phyloP scores from a whole-genome alignment of 2,113 vertebrate genomes.

The Benitochromis conjunctus region DNA sequence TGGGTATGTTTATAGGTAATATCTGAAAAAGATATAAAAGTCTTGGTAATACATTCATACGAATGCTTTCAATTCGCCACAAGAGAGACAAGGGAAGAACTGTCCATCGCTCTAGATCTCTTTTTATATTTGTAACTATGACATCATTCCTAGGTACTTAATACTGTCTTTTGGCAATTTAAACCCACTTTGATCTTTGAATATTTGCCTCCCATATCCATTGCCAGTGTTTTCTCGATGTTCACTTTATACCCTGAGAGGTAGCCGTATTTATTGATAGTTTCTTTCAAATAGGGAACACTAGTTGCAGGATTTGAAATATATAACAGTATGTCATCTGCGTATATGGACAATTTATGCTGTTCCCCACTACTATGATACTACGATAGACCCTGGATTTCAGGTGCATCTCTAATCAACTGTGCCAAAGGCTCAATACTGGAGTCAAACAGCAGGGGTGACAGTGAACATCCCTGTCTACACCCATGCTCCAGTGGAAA shows the following conservation, averaged over 20 bases:
- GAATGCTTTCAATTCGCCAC: background rate
- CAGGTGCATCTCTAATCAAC: background rate
- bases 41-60: fast-evolving
- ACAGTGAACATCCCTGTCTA: background rate
- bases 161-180: background rate
- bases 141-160: fast-evolving
- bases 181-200: background rate
- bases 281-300: background rate
- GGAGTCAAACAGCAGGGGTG: background rate
- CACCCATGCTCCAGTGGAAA: too few species aligned
- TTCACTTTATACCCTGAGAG: background rate
- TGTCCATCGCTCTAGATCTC: too few species aligned
- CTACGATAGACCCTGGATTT: background rate
- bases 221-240: background rate
- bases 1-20: background rate
- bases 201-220: background rate
- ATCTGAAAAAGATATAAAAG: background rate
- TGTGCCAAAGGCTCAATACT: background rate
- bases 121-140: too few species aligned
- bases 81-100: background rate
- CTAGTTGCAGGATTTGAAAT: background rate
- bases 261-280: fast-evolving
- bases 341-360: background rate
- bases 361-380: too few species aligned
- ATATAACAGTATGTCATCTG: background rate